Conservation (phyloP, 2,113 vertebrate genomes). For the Engystomops pustulosus region DNA sequence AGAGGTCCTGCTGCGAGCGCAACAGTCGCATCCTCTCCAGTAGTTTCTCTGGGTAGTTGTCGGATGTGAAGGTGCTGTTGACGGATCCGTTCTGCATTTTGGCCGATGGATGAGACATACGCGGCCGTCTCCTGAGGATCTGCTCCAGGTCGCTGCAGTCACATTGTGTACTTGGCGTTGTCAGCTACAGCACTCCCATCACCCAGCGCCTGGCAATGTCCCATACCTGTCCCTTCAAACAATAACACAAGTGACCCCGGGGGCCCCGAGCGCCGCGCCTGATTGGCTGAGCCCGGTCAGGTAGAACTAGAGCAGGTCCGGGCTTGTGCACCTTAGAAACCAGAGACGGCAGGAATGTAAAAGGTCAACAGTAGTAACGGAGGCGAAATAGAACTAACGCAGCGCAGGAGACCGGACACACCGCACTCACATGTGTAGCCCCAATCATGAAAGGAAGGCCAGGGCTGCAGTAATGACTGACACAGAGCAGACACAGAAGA, state of each 20-base stretch:
- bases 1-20: not conserved
- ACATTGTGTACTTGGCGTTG: not conserved
- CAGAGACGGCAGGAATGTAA: conserved; percentile 13
- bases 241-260: conserved; percentile 40
- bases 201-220: conserved; percentile 23
- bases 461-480: too few species aligned
- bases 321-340: conserved; percentile 32
- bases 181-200: not conserved
- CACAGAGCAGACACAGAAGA: too few species aligned
- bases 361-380: not conserved
- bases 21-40: conserved; percentile 62
- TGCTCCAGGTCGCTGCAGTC: not conserved
- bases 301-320: conserved; percentile 5
- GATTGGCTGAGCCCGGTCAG: not conserved
- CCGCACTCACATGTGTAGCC: too few species aligned
- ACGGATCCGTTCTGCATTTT: not conserved
- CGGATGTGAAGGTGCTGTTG: not conserved
- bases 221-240: not conserved
- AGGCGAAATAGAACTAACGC: conserved; percentile 9
- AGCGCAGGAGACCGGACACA: too few species aligned
- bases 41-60: conserved; percentile 62
- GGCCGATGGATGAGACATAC: not conserved
- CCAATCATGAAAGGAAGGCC: too few species aligned
- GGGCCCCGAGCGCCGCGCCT: not conserved
- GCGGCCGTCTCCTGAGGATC: not conserved